These are phyloP conservation scores for Serrognathus titanus DNA, from an alignment of 2,888 invertebrate genomes.

Conservation along the genomic window DNA sequence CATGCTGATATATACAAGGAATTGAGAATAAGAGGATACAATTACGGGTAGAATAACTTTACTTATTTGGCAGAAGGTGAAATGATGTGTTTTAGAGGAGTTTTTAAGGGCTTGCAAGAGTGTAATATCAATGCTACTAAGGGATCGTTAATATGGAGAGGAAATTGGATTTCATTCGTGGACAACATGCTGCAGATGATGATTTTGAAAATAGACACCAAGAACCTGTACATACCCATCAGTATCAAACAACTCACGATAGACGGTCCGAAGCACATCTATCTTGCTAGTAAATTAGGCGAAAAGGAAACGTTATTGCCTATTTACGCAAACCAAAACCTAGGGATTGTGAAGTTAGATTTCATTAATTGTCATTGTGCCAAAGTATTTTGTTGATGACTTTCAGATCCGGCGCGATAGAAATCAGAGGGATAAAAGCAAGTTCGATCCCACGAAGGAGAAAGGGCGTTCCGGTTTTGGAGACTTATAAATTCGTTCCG, in stretches of 20 bases:
- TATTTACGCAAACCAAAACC: conserved; percentile 48
- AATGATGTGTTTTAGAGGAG: conserved; percentile 25
- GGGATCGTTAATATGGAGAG: conserved; percentile 64
- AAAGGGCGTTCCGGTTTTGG: conserved; percentile 72
- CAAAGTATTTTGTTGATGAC: background rate
- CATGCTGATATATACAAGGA: conserved; percentile 66
- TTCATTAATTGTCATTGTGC: background rate
- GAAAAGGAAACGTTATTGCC: conserved; percentile 31
- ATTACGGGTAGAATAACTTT: conserved; percentile 45
- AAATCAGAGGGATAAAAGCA: conserved; percentile 72
- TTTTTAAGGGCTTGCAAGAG: conserved; percentile 28
- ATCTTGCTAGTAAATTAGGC: conserved; percentile 25
- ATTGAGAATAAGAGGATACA: conserved; percentile 65
- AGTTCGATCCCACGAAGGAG: conserved; percentile 68
- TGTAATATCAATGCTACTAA: conserved; percentile 39
- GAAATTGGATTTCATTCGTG: conserved; percentile 85
- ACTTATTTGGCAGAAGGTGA: conserved; percentile 53
- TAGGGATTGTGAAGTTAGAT: conserved; percentile 17
- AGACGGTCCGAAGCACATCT: conserved; percentile 20
- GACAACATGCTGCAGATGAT: conserved; percentile 83
- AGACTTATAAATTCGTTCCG: conserved; percentile 71
- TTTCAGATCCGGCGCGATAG: conserved; percentile 68
- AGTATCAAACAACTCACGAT: conserved; percentile 22
- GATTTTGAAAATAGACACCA: conserved; percentile 64
- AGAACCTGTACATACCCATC: conserved; percentile 69